phyloP scores from a whole-genome alignment of 2,888 invertebrate species.

The Acleris sparsana region DNA sequence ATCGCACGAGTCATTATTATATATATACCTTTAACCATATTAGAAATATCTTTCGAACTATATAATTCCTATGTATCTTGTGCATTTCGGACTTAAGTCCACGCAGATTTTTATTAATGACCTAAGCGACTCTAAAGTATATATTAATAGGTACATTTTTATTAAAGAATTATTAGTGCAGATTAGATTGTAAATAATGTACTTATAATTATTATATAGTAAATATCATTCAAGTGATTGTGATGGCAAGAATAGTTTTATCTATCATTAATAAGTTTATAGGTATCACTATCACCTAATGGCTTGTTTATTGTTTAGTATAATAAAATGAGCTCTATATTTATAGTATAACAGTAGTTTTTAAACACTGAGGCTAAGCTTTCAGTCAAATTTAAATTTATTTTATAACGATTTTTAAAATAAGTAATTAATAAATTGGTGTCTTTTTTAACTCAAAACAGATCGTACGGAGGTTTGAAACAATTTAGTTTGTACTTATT shows the following conservation, averaged over 20 bases:
- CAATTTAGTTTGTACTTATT: too few species aligned
- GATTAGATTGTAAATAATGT: conserved; percentile 7
- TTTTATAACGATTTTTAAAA: too few species aligned
- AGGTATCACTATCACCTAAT: too few species aligned
- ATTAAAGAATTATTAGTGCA: not conserved
- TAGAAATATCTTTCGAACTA: not conserved
- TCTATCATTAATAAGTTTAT: conserved; percentile 3
- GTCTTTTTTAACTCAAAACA: too few species aligned
- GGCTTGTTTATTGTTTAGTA: not conserved
- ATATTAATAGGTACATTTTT: not conserved
- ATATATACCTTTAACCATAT: not conserved
- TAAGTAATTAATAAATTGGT: too few species aligned
- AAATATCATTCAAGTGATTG: conserved; percentile 24
- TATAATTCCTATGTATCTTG: not conserved
- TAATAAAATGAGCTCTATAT: too few species aligned
- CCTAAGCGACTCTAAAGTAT: not conserved
- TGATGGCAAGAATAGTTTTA: conserved; percentile 54
- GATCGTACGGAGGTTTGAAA: too few species aligned
- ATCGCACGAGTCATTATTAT: conserved; percentile 5
- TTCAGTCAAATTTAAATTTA: too few species aligned
- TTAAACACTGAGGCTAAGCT: too few species aligned
- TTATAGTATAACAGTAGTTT: too few species aligned
- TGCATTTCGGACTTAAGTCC: too few species aligned
- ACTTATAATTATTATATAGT: not conserved
- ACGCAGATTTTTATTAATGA: not conserved